These are phyloP conservation scores for Apodemus sylvaticus DNA, from an alignment of 2,113 vertebrate genomes.

Conservation along the genomic window DNA sequence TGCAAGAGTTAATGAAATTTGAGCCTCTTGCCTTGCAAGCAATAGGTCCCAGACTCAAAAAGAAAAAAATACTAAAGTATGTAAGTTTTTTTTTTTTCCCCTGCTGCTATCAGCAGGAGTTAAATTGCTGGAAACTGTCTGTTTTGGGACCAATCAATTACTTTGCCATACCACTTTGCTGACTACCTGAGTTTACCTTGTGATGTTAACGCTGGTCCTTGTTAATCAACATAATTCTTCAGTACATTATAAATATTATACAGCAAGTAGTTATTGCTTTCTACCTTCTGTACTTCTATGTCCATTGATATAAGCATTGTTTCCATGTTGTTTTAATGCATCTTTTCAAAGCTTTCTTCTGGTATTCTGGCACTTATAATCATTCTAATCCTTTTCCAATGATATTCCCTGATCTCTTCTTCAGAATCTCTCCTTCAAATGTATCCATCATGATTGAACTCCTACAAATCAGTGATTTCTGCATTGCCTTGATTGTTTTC, in stretches of 20 bases:
- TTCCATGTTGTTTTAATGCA: background rate
- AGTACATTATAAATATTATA: background rate
- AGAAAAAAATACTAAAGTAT: no score
- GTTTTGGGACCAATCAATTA: no score
- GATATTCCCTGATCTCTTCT: background rate
- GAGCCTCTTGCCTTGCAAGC: no score
- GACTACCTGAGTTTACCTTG: no score
- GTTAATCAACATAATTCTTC: background rate
- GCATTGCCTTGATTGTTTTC: background rate
- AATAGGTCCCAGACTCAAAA: no score
- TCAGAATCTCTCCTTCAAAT: background rate
- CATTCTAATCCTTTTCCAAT: background rate
- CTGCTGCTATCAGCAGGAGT: no score
- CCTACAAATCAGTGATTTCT: background rate
- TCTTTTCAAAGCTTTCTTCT: no score
- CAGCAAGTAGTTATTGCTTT: background rate
- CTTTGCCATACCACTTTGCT: no score
- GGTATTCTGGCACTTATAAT: background rate
- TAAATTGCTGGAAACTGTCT: no score
- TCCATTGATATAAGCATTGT: background rate
- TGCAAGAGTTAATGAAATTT: no score
- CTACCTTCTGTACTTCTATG: background rate
- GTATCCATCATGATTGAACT: background rate
- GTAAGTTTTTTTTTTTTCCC: no score
- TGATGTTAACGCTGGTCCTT: no score